phyloP scores from a whole-genome alignment of 2,888 invertebrate species.

The Emmelina monodactyla region DNA sequence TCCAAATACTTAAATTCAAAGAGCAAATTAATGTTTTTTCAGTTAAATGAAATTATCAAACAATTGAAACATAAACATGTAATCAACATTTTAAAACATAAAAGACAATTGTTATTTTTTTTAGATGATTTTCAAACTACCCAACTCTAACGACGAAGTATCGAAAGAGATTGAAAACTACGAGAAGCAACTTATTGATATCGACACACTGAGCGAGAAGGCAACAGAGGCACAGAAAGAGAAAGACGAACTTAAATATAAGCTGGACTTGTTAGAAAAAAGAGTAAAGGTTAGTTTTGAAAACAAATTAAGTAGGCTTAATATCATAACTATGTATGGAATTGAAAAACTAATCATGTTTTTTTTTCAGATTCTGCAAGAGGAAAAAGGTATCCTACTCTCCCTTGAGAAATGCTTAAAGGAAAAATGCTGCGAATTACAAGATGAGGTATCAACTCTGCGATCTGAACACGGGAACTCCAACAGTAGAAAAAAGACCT shows the following conservation, averaged over 20 bases:
- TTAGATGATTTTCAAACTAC: slow-evolving; percentile 71
- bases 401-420: slow-evolving; percentile 78
- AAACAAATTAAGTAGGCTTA: too few relatives aligned
- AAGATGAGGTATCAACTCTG: slow-evolving; percentile 72
- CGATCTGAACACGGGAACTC: slow-evolving; percentile 62
- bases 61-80: not conserved
- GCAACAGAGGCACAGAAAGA: slow-evolving; percentile 75
- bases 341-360: too few relatives aligned
- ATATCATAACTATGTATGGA: too few relatives aligned
- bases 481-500: slow-evolving; percentile 50
- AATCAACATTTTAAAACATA: not conserved
- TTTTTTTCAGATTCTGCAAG: slow-evolving; percentile 70
- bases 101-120: slow-evolving; percentile 14
- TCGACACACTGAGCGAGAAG: slow-evolving; percentile 75
- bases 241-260: slow-evolving; percentile 69
- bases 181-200: slow-evolving; percentile 80
- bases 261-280: slow-evolving; percentile 74
- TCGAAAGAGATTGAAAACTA: slow-evolving; percentile 77
- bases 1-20: not conserved
- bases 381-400: slow-evolving; percentile 77
- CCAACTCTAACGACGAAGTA: slow-evolving; percentile 70
- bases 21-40: not conserved
- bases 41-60: not conserved
- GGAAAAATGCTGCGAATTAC: slow-evolving; percentile 77
- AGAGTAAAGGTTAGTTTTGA: slow-evolving; percentile 72